Conservation (phyloP, 2,888 invertebrate species). For the Tachina fera region DNA sequence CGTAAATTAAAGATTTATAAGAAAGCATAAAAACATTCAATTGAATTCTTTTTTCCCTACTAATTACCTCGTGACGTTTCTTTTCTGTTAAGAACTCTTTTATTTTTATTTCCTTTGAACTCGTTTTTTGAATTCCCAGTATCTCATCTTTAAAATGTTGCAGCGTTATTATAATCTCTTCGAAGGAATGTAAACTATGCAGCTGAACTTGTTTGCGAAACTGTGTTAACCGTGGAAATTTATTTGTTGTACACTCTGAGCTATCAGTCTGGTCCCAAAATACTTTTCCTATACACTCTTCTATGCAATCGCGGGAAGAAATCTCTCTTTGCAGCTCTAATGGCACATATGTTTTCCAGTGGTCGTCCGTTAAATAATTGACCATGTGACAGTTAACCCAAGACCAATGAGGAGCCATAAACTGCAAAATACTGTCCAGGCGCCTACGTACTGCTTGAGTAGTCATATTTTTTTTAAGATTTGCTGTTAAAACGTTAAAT, state of each 20-base stretch:
- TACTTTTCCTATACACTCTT: slow-evolving; percentile 82
- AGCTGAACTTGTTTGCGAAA: slow-evolving; percentile 74
- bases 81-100: slow-evolving; percentile 91
- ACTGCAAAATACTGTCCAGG: slow-evolving; percentile 84
- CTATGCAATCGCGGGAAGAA: slow-evolving; percentile 75
- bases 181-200: slow-evolving; percentile 73
- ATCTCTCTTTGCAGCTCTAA: slow-evolving; percentile 84
- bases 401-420: slow-evolving; percentile 85
- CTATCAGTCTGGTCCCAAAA: slow-evolving; percentile 83
- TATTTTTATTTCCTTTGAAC: slow-evolving; percentile 78
- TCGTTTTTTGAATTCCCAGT: background rate
- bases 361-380: slow-evolving; percentile 87
- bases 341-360: slow-evolving; percentile 87
- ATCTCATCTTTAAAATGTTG: slow-evolving; percentile 79
- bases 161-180: slow-evolving; percentile 76
- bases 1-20: background rate
- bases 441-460: slow-evolving; percentile 79
- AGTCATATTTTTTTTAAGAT: slow-evolving; percentile 43
- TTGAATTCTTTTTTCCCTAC: background rate
- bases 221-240: slow-evolving; percentile 71
- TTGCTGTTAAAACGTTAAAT: slow-evolving; percentile 67
- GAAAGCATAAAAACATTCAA: background rate
- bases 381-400: slow-evolving; percentile 92
- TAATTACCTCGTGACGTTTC: slow-evolving; percentile 89
- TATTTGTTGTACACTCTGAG: background rate